Evolutionary conservation across 2,797 vertebrate genomes (phyloP).

Genomic region (Orestias chungarensis): DNA sequence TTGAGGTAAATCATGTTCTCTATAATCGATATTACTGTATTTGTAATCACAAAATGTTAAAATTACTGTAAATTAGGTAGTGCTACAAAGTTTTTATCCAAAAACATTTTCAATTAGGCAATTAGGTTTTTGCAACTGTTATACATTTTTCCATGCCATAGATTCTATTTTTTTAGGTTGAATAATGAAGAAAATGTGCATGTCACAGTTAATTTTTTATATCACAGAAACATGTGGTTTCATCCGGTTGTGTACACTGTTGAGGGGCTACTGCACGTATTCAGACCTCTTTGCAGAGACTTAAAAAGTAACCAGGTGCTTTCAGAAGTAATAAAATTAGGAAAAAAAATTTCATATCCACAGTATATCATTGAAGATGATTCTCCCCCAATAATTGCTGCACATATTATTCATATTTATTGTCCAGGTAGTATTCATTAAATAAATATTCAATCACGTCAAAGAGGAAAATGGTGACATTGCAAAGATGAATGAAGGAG

Average conservation of each 20-base stretch:
- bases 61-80: background rate
- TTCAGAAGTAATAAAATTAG: background rate
- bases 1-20: background rate
- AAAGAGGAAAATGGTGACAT: background rate
- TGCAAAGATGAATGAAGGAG: conserved; percentile 1
- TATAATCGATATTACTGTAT: background rate
- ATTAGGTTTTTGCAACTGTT: background rate
- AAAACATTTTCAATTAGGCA: background rate
- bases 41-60: background rate
- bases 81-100: background rate
- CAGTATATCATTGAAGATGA: background rate
- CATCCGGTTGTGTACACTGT: no score
- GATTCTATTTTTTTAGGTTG: background rate
- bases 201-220: background rate
- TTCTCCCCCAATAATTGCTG: background rate
- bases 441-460: background rate
- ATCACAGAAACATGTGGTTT: no score
- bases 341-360: background rate
- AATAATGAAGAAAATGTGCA: background rate
- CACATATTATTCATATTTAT: background rate
- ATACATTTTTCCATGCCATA: background rate
- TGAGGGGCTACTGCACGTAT: background rate
- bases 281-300: background rate
- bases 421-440: background rate
- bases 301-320: background rate